Percentiles rank a stretch among this genome's conserved stretches.
These are phyloP conservation scores for Monodelphis domestica DNA, from an alignment of 2,797 vertebrate species.

Conservation along the genomic window DNA sequence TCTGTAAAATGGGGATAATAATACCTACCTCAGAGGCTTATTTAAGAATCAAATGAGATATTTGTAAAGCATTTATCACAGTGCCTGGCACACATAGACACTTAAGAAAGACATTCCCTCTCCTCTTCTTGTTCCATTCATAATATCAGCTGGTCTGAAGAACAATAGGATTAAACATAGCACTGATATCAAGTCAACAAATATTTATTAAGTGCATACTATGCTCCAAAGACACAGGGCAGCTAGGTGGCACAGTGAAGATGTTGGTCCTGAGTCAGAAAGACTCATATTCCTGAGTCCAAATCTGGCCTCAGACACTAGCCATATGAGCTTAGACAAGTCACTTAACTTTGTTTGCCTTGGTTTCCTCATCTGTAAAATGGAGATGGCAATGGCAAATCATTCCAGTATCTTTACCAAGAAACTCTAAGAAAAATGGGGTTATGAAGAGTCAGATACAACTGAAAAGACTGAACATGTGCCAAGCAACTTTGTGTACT, in stretches of 20 bases:
- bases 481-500: not conserved
- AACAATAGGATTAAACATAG: not conserved
- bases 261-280: too few relatives aligned
- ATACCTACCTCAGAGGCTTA: not conserved
- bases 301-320: too few relatives aligned
- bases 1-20: not conserved
- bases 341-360: too few relatives aligned
- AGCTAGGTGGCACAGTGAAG: too few relatives aligned
- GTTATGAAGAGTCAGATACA: too few relatives aligned
- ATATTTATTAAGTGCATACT: not conserved
- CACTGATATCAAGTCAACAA: not conserved
- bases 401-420: too few relatives aligned
- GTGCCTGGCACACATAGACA: not conserved
- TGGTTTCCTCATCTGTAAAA: too few relatives aligned
- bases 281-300: too few relatives aligned
- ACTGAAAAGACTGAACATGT: too few relatives aligned
- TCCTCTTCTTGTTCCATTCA: not conserved
- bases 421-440: too few relatives aligned
- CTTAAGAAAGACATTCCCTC: not conserved
- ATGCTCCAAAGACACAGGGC: not conserved
- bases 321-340: too few relatives aligned
- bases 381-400: too few relatives aligned
- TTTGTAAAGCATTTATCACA: not conserved
- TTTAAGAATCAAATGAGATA: not conserved
- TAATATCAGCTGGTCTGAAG: not conserved